Conservation (phyloP, 1,140 invertebrate genomes). For the Bombus picipes region DNA sequence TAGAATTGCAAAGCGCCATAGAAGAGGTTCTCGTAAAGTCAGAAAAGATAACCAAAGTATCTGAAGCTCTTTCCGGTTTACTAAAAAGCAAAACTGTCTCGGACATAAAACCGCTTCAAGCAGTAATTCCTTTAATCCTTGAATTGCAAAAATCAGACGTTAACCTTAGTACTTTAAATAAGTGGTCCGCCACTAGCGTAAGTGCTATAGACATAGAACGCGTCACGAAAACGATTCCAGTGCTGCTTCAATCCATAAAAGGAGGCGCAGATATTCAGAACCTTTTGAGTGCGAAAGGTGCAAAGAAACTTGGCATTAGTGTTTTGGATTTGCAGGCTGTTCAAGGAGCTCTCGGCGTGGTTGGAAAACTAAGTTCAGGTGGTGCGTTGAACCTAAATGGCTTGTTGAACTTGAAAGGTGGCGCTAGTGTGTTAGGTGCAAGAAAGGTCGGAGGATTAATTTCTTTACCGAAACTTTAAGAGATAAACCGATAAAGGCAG, state of each 20-base stretch:
- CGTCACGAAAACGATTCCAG: not conserved
- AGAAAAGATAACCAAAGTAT: not conserved
- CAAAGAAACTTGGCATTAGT: not conserved
- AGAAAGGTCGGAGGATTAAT: accelerated
- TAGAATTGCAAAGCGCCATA: not conserved
- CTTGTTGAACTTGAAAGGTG: not conserved
- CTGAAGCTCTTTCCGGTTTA: not conserved
- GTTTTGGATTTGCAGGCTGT: not conserved
- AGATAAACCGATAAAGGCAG: not conserved
- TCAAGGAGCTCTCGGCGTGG: not conserved
- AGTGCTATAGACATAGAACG: not conserved
- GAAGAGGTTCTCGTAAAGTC: not conserved
- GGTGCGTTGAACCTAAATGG: not conserved
- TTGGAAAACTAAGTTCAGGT: not conserved
- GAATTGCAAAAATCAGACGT: not conserved
- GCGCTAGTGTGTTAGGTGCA: not conserved
- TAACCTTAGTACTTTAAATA: not conserved
- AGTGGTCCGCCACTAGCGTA: accelerated
- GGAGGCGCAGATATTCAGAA: not conserved
- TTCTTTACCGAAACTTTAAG: not conserved
- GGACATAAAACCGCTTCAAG: not conserved
- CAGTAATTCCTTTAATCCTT: not conserved
- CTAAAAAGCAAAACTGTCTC: not conserved
- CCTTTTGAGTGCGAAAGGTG: not conserved
- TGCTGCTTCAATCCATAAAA: not conserved